These are phyloP conservation scores for Ophion costatus DNA, from an alignment of 2,888 invertebrate genomes.

Conservation along the genomic window DNA sequence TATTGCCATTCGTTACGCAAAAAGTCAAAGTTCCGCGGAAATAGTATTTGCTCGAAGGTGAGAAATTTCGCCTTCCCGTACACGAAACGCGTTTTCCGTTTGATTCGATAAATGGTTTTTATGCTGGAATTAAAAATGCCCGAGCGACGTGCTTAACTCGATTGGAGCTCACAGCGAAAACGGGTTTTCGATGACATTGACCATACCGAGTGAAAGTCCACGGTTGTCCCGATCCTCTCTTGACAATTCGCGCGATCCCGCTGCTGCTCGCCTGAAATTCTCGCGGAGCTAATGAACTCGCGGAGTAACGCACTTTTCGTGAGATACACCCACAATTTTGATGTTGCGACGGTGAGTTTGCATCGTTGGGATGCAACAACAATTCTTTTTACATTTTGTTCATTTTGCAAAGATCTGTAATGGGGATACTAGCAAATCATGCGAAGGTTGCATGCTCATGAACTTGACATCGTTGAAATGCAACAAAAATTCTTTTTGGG, in stretches of 20 bases:
- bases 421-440: too few species aligned
- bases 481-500: too few species aligned
- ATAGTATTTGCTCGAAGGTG: background rate
- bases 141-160: constrained; percentile 26
- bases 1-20: background rate
- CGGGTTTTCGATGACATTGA: constrained; percentile 78
- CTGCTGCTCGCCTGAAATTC: constrained; percentile 34
- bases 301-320: background rate
- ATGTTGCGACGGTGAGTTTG: background rate
- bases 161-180: constrained; percentile 62
- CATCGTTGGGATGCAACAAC: background rate
- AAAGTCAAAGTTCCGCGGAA: constrained; percentile 2
- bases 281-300: constrained; percentile 48
- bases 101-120: background rate
- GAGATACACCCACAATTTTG: background rate
- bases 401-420: too few species aligned
- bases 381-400: background rate
- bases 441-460: too few species aligned
- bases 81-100: background rate
- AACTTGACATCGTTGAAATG: too few species aligned
- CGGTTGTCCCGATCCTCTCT: constrained; percentile 46
- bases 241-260: constrained; percentile 42
- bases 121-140: background rate
- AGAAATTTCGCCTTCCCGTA: background rate
- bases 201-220: constrained; percentile 77